phyloP scores from a whole-genome alignment of 2,888 invertebrate genomes.

The Atrina japonica region DNA sequence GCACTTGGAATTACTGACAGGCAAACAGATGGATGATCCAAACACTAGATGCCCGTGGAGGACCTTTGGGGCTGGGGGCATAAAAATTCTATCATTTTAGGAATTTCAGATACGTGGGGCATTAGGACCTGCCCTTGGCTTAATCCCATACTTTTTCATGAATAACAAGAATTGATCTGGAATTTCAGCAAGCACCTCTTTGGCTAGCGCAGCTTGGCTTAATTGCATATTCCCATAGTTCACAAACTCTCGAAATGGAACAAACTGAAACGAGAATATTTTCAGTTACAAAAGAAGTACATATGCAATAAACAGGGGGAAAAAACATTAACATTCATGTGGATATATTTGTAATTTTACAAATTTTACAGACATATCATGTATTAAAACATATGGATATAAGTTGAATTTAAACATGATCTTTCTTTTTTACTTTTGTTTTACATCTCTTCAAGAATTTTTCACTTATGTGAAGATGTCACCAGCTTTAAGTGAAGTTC shows the following conservation, averaged over 20 bases:
- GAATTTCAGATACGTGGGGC: constrained; percentile 23
- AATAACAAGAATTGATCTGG: constrained; percentile 82
- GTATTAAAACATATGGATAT: not conserved
- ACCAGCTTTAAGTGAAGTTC: too few species aligned
- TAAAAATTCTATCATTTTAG: too few species aligned
- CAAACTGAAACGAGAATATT: constrained; percentile 67
- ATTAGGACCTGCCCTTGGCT: constrained; percentile 53
- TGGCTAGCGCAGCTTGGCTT: constrained; percentile 81
- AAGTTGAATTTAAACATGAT: not conserved
- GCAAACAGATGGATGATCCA: too few species aligned
- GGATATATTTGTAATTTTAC: not conserved
- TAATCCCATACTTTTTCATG: constrained; percentile 80
- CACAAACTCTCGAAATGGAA: constrained; percentile 78
- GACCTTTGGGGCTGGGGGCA: too few species aligned
- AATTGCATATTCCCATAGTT: constrained; percentile 53
- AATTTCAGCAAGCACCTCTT: constrained; percentile 82
- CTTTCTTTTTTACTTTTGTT: not conserved
- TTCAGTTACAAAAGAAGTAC: too few species aligned
- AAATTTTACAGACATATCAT: not conserved
- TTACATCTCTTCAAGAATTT: not conserved
- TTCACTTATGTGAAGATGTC: too few species aligned
- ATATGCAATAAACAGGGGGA: not conserved
- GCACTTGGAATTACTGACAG: too few species aligned
- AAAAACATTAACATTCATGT: not conserved
- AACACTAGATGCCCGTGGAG: too few species aligned